Percentiles rank a stretch among this genome's conserved stretches.
Evolutionary conservation across 1,140 invertebrate species (phyloP).

Genomic region (Drosophila sulfurigaster): DNA sequence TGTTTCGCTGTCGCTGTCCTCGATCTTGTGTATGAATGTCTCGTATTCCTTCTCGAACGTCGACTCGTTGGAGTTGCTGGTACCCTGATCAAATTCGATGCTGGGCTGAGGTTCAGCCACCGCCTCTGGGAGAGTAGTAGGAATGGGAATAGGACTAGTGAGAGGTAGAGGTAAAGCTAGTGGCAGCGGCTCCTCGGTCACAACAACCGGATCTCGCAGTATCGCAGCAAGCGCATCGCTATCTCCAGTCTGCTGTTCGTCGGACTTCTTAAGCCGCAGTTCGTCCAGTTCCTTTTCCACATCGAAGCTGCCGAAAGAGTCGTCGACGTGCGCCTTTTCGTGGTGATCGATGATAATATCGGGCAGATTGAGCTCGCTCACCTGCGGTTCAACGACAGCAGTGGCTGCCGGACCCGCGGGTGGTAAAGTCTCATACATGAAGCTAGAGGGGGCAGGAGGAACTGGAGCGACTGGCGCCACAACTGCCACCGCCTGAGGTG

Average conservation of each 20-base stretch:
- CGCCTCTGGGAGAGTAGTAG: neutral
- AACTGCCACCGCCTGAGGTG: constrained; percentile 40
- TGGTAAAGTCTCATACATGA: constrained; percentile 69
- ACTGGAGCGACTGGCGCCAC: constrained; percentile 45
- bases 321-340: constrained; percentile 65
- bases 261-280: constrained; percentile 60
- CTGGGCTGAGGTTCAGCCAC: neutral
- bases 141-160: neutral
- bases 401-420: constrained; percentile 57
- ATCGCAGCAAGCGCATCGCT: constrained; percentile 61
- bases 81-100: constrained; percentile 65
- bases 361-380: constrained; percentile 65
- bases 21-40: constrained; percentile 76
- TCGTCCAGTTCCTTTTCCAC: constrained; percentile 82
- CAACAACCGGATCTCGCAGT: constrained; percentile 33
- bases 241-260: constrained; percentile 27
- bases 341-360: constrained; percentile 82
- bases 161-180: neutral
- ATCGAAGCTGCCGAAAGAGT: constrained; percentile 74
- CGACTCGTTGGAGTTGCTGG: constrained; percentile 75
- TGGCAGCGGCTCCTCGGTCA: neutral
- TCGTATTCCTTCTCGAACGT: constrained; percentile 79
- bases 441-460: constrained; percentile 12
- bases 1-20: constrained; percentile 52
- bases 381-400: constrained; percentile 53